Conservation (phyloP, 2,888 invertebrate genomes). For the Rhagonycha lutea region DNA sequence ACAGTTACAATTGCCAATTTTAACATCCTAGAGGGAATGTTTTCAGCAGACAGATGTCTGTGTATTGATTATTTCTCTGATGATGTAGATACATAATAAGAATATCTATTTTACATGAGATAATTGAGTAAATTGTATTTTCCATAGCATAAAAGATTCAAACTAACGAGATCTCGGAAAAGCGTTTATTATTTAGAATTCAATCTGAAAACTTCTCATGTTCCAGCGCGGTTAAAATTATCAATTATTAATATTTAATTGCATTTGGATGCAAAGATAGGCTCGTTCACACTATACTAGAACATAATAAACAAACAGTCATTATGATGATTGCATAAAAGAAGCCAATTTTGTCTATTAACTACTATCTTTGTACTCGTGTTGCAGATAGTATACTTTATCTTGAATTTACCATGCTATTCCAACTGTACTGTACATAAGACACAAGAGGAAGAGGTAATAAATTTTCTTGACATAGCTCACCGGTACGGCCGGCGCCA, state of each 20-base stretch:
- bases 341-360: background rate
- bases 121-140: background rate
- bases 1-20: conserved; percentile 4
- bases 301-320: background rate
- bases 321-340: background rate
- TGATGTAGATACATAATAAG: background rate
- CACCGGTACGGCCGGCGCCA: conserved; percentile 4
- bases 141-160: background rate
- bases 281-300: background rate
- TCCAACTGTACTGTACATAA: background rate
- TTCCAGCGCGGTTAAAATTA: background rate
- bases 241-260: background rate
- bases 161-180: background rate
- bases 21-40: conserved; percentile 1
- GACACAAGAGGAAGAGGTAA: conserved; percentile 4
- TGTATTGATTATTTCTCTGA: background rate
- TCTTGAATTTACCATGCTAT: background rate
- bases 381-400: background rate
- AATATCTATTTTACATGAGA: background rate
- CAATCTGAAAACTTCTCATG: background rate
- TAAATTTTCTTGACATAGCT: conserved; percentile 17
- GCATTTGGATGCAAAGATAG: background rate
- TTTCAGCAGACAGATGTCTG: background rate
- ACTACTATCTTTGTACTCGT: background rate
- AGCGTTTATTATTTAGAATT: background rate